Evolutionary conservation across 92 coral and sea anemone genomes (phyloP).

Genomic region (Umimayanthus kanabou): DNA sequence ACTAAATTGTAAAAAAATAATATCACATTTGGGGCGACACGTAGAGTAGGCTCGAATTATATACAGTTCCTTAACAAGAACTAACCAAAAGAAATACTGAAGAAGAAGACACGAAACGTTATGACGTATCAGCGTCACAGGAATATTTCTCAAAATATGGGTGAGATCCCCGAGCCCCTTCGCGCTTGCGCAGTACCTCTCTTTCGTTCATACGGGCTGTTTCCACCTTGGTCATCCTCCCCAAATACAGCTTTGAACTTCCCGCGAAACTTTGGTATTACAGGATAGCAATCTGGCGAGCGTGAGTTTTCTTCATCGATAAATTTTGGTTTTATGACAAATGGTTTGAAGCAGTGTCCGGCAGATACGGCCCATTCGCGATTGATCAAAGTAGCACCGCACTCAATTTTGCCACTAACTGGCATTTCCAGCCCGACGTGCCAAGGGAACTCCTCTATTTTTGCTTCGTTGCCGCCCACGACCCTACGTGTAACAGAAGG

Average conservation of each 20-base stretch:
- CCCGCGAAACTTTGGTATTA: neutral
- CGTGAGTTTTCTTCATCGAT: neutral
- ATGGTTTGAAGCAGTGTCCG: constrained; percentile 1
- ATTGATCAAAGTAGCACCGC: neutral
- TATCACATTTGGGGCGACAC: no score
- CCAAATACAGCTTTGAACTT: constrained; percentile 9
- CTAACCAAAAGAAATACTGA: no score
- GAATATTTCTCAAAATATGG: no score
- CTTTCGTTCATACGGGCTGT: neutral
- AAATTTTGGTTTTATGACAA: neutral
- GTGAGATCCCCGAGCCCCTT: no score
- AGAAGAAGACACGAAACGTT: no score
- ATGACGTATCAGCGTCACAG: no score
- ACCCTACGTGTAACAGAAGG: neutral
- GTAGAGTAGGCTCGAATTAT: no score
- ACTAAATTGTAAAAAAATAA: no score
- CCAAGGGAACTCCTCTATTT: neutral
- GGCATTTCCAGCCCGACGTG: constrained; percentile 1
- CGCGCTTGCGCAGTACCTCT: neutral
- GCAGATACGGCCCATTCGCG: neutral
- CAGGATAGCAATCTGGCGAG: constrained; percentile 6
- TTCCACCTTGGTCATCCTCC: neutral
- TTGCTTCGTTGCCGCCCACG: neutral
- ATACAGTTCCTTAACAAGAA: no score
- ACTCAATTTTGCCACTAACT: neutral